phyloP scores from a whole-genome alignment of 2,113 vertebrate genomes.

The Aythya baeri region DNA sequence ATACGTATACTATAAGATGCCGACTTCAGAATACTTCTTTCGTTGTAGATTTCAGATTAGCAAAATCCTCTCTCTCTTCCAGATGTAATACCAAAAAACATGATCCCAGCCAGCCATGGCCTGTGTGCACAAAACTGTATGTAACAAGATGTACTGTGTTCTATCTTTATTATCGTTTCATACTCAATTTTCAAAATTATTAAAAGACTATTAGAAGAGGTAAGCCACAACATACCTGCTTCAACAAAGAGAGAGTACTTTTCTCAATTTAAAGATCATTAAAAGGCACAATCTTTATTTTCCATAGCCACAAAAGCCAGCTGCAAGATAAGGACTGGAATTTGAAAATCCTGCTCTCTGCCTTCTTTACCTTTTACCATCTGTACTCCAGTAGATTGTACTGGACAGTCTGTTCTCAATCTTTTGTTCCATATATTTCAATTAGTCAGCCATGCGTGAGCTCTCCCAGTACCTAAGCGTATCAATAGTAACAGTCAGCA shows the following conservation, averaged over 20 bases:
- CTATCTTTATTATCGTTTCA: not conserved
- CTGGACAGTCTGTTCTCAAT: not conserved
- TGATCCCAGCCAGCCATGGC: not conserved
- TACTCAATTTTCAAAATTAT: not conserved
- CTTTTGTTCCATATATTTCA: not conserved
- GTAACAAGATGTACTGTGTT: not conserved
- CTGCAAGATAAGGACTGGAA: not conserved
- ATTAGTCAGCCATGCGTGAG: not conserved
- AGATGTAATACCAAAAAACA: not conserved
- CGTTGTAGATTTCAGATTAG: not conserved
- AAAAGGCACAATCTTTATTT: not conserved
- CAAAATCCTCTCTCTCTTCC: not conserved
- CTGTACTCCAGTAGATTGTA: not conserved
- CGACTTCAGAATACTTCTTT: not conserved
- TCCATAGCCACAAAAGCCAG: not conserved
- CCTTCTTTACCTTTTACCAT: not conserved
- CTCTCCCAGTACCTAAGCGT: not conserved
- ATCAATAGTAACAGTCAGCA: not conserved
- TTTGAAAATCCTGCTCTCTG: not conserved
- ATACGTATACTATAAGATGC: not conserved
- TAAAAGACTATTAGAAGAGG: not conserved
- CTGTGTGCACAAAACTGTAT: accelerated
- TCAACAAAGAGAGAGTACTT: not conserved
- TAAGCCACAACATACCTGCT: not conserved
- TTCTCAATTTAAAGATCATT: not conserved